Base-by-base conservation (phyloP, 2,888 invertebrate genomes). In the Scaptomyza caliginosa region DNA sequence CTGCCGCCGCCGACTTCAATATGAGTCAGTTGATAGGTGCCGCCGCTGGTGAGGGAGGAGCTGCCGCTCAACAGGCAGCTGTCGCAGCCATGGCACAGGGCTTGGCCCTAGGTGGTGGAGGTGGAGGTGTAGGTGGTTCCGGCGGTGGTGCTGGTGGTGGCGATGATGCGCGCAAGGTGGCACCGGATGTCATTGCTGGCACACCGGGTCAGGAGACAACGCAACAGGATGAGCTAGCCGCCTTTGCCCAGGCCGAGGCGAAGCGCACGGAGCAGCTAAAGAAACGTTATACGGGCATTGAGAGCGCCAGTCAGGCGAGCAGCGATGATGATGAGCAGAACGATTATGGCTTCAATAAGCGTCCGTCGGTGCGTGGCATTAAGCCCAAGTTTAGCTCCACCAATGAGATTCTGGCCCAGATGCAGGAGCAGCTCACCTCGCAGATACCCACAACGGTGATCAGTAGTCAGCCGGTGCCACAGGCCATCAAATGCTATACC, bases 311-410 rank as follows among this genome's bases (percentile, higher is more conserved):
- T 1, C 67, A 88, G 71, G 88, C 80, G 28, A 90, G 89, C 74
- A 91, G 91, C 34, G 91, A 94, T 62, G 96, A 96, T 49, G 95
- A 96, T 62, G 96, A 96, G 76, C 96, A 96, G 77, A 96, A 97
- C 78, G 97, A 97, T 88, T 97, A 97, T 82, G 97, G 97, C 0
- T 97, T 97, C 90, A 96, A 96, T 86, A 94, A 96, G 32, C 93
- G 97, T n/a, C 97, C 97, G 0, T 96, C 96, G 0, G 97, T 97
- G 1, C 94, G 96, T 1, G 97, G 97, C 0, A 97, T 97, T 68
- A 97, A 97, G 88, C 95, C 96, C n/a, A 94, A 96, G 72, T 95
- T 96, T 70, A 96, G 95, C 10, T 95, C 96, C 0, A 94, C 94
- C 4, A 95, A 95, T 67, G 96, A 96, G 83, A 95, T 96, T 36